Percentiles rank a stretch among this genome's conserved stretches.
Conservation (phyloP, 2,888 invertebrate species). For the Minunthozetes semirufus region DNA sequence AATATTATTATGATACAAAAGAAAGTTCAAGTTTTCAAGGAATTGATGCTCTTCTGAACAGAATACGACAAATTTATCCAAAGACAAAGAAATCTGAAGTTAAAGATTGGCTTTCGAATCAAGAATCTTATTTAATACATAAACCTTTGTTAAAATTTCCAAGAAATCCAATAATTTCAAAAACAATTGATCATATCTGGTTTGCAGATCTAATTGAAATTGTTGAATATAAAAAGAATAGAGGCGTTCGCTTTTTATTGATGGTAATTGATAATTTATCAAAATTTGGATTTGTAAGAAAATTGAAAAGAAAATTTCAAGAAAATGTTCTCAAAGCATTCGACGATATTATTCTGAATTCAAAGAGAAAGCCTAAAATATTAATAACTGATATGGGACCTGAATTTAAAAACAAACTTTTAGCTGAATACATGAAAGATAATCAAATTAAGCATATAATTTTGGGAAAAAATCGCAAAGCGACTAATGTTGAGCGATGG, state of each 20-base stretch:
- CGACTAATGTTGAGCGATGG: background rate
- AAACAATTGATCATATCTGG: background rate
- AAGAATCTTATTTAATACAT: background rate
- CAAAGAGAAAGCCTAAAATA: background rate
- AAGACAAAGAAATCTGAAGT: background rate
- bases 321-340: background rate
- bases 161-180: constrained; percentile 1
- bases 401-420: background rate
- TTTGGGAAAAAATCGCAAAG: background rate
- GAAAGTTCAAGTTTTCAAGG: background rate
- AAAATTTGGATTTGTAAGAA: background rate
- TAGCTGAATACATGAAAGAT: background rate
- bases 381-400: background rate
- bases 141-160: background rate
- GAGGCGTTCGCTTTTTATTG: background rate
- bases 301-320: background rate
- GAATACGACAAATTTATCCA: background rate
- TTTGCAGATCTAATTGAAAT: background rate
- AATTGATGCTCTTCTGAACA: background rate
- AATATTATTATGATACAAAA: background rate
- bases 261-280: background rate
- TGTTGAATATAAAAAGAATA: background rate
- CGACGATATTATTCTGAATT: background rate
- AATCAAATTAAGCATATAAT: background rate
- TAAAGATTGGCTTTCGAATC: background rate